Evolutionary conservation across 2,797 vertebrate species (phyloP).

Genomic region (Scolopax rusticola): DNA sequence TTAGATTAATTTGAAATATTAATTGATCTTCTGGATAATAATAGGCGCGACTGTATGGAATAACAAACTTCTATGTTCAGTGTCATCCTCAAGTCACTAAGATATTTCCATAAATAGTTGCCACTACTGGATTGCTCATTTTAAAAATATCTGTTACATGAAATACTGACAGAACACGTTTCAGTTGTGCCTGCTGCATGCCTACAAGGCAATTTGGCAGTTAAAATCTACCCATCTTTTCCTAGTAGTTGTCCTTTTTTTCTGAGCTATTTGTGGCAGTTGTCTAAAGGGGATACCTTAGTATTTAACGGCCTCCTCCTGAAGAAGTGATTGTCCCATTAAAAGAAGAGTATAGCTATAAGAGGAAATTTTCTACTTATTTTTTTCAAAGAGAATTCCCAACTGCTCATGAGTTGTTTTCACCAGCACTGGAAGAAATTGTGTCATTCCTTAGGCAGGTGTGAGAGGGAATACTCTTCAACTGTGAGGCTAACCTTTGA

Average conservation of each 20-base stretch:
- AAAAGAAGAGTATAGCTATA: neutral
- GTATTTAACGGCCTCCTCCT: neutral
- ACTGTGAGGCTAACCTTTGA: neutral
- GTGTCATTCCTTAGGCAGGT: neutral
- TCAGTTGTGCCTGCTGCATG: neutral
- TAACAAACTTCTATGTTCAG: neutral
- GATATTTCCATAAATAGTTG: neutral
- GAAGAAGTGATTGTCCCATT: neutral
- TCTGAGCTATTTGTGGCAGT: neutral
- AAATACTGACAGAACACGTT: neutral
- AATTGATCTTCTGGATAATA: neutral
- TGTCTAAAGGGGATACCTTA: neutral
- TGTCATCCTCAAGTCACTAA: neutral
- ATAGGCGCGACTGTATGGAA: neutral
- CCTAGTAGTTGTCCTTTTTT: neutral
- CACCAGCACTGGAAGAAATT: neutral
- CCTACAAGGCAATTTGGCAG: neutral
- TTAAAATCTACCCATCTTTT: neutral
- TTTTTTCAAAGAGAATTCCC: neutral
- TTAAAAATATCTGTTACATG: neutral
- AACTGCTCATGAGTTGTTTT: neutral
- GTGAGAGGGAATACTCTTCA: neutral
- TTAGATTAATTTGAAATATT: slow-evolving; percentile 29
- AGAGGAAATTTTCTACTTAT: neutral
- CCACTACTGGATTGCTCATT: neutral